These are phyloP conservation scores for Ectemnius lituratus DNA, from an alignment of 2,888 invertebrate species.

Conservation along the genomic window DNA sequence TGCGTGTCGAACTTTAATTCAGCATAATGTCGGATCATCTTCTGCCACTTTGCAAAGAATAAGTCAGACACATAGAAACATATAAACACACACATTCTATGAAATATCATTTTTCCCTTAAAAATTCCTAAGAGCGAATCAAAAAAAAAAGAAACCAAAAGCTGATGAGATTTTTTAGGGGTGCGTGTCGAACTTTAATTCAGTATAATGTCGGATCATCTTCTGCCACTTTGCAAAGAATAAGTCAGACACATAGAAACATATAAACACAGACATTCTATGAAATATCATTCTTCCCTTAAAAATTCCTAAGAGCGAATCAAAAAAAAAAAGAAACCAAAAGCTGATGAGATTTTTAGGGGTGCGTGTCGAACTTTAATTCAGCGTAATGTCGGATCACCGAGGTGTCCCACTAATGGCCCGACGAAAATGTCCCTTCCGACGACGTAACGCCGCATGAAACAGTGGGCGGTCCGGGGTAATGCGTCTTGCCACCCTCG, in stretches of 20 bases:
- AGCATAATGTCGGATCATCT: no score
- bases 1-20: no score
- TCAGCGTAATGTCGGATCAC: constrained; percentile 43
- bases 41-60: neutral
- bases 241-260: no score
- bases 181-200: no score
- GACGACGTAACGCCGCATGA: constrained; percentile 58
- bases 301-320: neutral
- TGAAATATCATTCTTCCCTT: neutral
- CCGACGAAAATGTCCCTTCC: constrained; percentile 58
- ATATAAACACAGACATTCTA: no score
- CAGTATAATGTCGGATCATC: no score
- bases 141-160: no score
- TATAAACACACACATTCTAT: no score
- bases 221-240: constrained; percentile 13
- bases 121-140: no score
- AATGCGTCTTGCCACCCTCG: constrained; percentile 76
- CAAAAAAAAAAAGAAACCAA: neutral
- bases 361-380: constrained; percentile 50
- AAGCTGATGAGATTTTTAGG: neutral
- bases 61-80: neutral
- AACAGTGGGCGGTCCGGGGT: constrained; percentile 65
- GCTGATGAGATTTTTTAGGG: no score
- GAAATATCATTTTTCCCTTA: no score
- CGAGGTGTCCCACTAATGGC: constrained; percentile 56